Evolutionary conservation across 2,113 vertebrate species (phyloP), one percentile per base, ranked within the genome.

Genomic region (Crotophaga sulcirostris): DNA sequence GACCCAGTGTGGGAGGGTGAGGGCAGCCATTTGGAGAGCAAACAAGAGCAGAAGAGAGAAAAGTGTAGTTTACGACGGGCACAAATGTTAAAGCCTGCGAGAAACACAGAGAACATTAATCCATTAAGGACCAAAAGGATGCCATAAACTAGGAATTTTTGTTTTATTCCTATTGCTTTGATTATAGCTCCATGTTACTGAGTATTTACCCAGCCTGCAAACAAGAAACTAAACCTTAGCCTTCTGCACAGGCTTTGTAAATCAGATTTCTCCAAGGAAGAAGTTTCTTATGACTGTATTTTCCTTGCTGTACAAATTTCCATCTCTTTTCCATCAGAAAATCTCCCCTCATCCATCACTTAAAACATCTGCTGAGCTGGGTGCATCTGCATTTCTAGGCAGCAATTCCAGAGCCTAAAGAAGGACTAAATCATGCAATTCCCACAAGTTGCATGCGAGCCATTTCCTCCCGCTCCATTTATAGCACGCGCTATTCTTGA

Each of bases 121-220:
- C 90, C 86, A n/a, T 74, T n/a, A 63, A 33, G 79, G 42, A 11
- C 80, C 95, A 96, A 96, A 97, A 19, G 84, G 93, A n/a, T 34
- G 83, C 68, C 49, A 17, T 96, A 96, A 97, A 95, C 3, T 12
- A 7, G 68, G 45, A n/a, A 9, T 31, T 69, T 63, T 11, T 36
- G 17, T 1, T n/a, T 73, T 69, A 40, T 92, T 95, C 44, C 63
- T 49, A 15, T 21, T 4, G 55, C 81, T 89, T 87, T 84, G 79
- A 70, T 63, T 80, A 49, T 38, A 73, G 59, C 83, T 49, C 33
- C 74, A 33, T 0, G 0, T 24, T 34, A 24, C 59, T 4, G 15
- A 72, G 59, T 42, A 2, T 23, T 55, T 58, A 75, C 20, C n/a
- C 62, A 58, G 59, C n/a, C 36, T 63, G 63, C 68, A 67, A 62